Evolutionary conservation across 2,113 vertebrate species (phyloP).

Genomic region (Plotosus lineatus): DNA sequence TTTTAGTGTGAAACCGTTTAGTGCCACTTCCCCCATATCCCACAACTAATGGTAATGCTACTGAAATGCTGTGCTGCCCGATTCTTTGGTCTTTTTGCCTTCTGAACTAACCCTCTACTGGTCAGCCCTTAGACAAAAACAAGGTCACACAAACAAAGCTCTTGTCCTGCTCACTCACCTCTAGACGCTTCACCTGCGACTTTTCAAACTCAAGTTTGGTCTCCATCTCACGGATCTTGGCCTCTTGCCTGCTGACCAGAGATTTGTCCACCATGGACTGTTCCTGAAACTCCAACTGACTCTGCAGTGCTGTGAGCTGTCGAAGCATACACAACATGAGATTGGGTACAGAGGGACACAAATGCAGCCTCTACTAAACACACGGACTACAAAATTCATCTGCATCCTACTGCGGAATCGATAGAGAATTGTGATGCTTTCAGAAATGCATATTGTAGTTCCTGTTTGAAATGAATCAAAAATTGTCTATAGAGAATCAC

Average conservation of each 20-base stretch:
- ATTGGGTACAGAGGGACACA: background rate
- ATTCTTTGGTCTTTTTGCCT: slow-evolving; percentile 4
- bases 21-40: background rate
- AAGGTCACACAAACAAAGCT: background rate
- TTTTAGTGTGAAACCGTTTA: background rate
- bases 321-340: slow-evolving; percentile 11
- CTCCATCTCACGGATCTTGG: slow-evolving; percentile 93
- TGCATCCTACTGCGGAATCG: slow-evolving; percentile 18
- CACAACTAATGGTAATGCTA: background rate
- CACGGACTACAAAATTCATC: background rate
- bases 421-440: background rate
- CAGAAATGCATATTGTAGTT: slow-evolving; percentile 3
- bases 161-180: slow-evolving; percentile 73
- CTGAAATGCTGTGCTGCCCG: background rate
- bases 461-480: slow-evolving; percentile 20
- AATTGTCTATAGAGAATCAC: background rate
- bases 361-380: background rate
- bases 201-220: slow-evolving; percentile 94
- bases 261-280: slow-evolving; percentile 99
- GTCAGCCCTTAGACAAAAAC: slow-evolving; percentile 13
- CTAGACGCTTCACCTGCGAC: slow-evolving; percentile 94
- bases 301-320: slow-evolving; percentile 91
- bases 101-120: background rate
- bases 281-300: slow-evolving; percentile 94
- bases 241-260: slow-evolving; percentile 91